Evolutionary conservation across 2,888 invertebrate species (phyloP), one percentile per base, ranked within the genome.

Genomic region (Agrochola macilenta): DNA sequence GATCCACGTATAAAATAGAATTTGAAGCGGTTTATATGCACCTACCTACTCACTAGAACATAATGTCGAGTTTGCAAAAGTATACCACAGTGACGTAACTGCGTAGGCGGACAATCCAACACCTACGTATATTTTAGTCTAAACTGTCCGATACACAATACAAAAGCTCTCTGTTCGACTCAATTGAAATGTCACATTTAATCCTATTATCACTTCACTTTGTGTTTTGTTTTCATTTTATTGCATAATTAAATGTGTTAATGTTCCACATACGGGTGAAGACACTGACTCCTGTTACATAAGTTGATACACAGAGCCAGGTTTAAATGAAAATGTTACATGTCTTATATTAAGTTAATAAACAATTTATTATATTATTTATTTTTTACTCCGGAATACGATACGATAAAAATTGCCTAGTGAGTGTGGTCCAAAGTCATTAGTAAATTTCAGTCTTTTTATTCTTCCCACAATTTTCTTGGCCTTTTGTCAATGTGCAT

Each of bases 401-500:
- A 58, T 5, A 3, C 35, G 3, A 39, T 65, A 30, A 30, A 30
- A 30, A 30, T 30, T 30, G 30, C 30, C 30, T 30, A 30, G 30
- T 30, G 30, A 30, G 30, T 30, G 30, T 30, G 2, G 2, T 30
- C 43, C 7, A 26, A 35, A 78, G 35, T 52, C 57, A 39, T 78
- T 73, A 70, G 57, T 58, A 39, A 64, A 14, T 30, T 52, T 52
- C 43, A 12, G 17, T 20, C 0, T 49, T 52, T 82, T 65, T 69
- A 30, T 57, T 69, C 52, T 4, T 60, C 20, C 30, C 23, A 30
- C 9, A 61, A 1, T 54, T 58, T 79, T 63, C 30, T 63, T 74
- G 73, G 66, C 46, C 30, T 58, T 52, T 74, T 73, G 52, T 82
- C 73, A 58, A 63, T 58, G 63, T 54, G 35, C 49, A 66, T 14